Conservation (phyloP, 1,140 invertebrate species). For the Atta texana region DNA sequence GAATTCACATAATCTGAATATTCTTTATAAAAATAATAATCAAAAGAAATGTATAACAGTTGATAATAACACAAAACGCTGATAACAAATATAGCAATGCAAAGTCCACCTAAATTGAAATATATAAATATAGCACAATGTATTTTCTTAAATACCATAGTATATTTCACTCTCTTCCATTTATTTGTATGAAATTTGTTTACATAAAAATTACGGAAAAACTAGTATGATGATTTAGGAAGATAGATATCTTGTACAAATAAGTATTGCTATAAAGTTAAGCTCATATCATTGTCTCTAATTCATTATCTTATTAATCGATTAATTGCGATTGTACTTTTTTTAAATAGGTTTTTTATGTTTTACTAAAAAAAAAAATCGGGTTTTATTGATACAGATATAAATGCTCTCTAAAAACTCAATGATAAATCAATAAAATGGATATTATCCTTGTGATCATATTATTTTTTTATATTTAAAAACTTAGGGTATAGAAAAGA, state of each 20-base stretch:
- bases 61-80: conserved; percentile 58
- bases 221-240: conserved; percentile 53
- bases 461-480: conserved; percentile 83
- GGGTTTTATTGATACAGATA: conserved; percentile 62
- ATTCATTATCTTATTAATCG: conserved; percentile 58
- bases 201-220: conserved; percentile 49
- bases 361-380: conserved; percentile 12
- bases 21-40: conserved; percentile 68
- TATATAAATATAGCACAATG: conserved; percentile 72
- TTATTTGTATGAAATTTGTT: conserved; percentile 72
- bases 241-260: conserved; percentile 64
- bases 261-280: conserved; percentile 60
- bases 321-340: conserved; percentile 45
- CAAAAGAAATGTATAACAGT: conserved; percentile 68
- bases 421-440: conserved; percentile 67
- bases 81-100: conserved; percentile 62
- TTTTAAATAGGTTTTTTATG: conserved; percentile 29
- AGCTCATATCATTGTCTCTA: conserved; percentile 53
- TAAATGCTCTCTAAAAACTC: conserved; percentile 65
- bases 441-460: conserved; percentile 79
- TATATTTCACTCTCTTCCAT: conserved; percentile 60
- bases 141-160: conserved; percentile 67
- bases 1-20: conserved; percentile 59
- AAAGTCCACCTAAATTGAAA: conserved; percentile 61
- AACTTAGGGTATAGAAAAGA: conserved; percentile 72